Conservation (phyloP, 2,888 invertebrate species). For the Stenodera caucasica region DNA sequence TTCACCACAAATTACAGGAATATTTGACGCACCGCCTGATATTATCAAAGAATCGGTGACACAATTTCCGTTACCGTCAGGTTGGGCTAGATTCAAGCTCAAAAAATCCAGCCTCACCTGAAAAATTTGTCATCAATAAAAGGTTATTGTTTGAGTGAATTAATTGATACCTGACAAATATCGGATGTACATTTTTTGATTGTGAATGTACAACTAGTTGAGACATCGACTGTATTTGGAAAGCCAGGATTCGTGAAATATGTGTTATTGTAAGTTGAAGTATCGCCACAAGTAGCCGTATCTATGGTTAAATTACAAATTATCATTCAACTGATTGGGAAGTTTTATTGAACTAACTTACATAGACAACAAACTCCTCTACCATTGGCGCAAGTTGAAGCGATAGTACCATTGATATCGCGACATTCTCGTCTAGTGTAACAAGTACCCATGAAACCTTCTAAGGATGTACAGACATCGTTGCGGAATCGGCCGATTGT, state of each 20-base stretch:
- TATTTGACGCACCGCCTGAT: conserved; percentile 67
- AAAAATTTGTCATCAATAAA: conserved; percentile 25
- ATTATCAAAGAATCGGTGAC: conserved; percentile 70
- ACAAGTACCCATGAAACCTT: conserved; percentile 72
- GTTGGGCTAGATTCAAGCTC: conserved; percentile 71
- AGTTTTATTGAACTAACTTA: conserved; percentile 55
- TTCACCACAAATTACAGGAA: conserved; percentile 80
- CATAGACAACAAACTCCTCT: conserved; percentile 82
- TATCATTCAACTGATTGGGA: too few relatives aligned
- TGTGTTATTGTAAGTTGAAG: conserved; percentile 76
- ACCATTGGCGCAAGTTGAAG: conserved; percentile 71
- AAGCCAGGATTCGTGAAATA: conserved; percentile 81
- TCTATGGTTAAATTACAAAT: too few relatives aligned
- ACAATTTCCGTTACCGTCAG: conserved; percentile 73
- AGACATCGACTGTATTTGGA: conserved; percentile 70
- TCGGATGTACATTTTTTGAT: conserved; percentile 69
- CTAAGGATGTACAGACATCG: conserved; percentile 67
- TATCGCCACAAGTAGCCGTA: conserved; percentile 70
- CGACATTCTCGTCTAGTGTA: conserved; percentile 72
- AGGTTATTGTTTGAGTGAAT: not conserved
- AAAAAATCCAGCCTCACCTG: conserved; percentile 78
- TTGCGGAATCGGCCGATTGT: conserved; percentile 74
- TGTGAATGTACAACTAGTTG: conserved; percentile 70
- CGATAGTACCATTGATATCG: conserved; percentile 69
- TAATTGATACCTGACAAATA: conserved; percentile 66